Conservation (phyloP, 2,888 invertebrate genomes). For the Eueremaeus valkanovi region DNA sequence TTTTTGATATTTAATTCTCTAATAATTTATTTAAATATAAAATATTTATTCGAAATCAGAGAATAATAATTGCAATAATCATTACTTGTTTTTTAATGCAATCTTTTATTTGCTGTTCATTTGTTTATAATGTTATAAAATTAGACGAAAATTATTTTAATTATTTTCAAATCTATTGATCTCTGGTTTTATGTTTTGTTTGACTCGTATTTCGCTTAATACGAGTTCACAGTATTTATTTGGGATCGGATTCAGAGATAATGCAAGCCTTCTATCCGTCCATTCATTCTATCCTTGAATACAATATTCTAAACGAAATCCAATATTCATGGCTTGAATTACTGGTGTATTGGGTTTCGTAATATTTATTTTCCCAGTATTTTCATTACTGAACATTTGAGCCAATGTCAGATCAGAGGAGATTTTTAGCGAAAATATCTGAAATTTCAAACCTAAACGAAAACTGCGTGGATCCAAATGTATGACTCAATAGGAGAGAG, state of each 20-base stretch:
- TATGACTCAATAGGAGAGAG: background rate
- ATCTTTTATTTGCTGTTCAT: no score
- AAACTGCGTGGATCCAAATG: background rate
- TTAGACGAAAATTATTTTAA: no score
- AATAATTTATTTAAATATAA: background rate
- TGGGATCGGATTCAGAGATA: background rate
- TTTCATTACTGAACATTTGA: background rate
- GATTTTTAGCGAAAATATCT: background rate
- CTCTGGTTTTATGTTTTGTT: background rate
- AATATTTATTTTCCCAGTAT: slow-evolving; percentile 21
- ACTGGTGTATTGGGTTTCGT: slow-evolving; percentile 13
- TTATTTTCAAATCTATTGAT: no score
- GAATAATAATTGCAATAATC: no score
- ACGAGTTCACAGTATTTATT: background rate
- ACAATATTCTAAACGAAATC: slow-evolving; percentile 16
- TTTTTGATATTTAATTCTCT: background rate
- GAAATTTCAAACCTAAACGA: background rate
- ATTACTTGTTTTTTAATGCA: no score
- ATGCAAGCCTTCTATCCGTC: slow-evolving; percentile 18
- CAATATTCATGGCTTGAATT: slow-evolving; percentile 10
- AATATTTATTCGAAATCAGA: background rate
- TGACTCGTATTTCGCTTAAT: background rate
- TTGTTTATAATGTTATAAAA: no score
- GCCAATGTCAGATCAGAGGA: background rate
- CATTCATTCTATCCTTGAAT: slow-evolving; percentile 31